Base-by-base conservation (phyloP, 2,113 vertebrate species). In the Brienomyrus brachyistius region DNA sequence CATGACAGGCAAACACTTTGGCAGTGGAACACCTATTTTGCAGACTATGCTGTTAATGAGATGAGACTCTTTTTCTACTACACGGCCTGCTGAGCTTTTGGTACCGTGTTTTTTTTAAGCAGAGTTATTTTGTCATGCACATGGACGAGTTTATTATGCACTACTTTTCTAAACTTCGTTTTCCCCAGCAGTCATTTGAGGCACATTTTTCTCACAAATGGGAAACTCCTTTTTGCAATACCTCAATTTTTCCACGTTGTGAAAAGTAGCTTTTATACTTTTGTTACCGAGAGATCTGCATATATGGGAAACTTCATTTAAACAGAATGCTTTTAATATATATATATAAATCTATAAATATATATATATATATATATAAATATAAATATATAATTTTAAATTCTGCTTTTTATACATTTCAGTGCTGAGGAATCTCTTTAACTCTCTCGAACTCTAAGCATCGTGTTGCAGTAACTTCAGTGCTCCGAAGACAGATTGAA, bases 91-190 rank as follows among this genome's bases (percentile, higher is more conserved):
- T 99, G 97, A 98, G 98, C 98, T 84, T 97, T 98, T 98, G 98
- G 96, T 99, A 99, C 97, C 98, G 98, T 99, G 98, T 98, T 99
- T 99, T 99, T 99, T 98, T 99, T 70, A 70, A 99, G 98, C 98
- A 97, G 97, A 97, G 98, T 99, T 99, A 99, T 98, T 99, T 99
- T 99, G 97, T 98, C 98, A 99, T 98, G 98, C 97, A 99, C 97
- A 98, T 99, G 98, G 98, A 98, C 97, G 98, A 97, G 98, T 98
- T 98, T 98, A 98, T 99, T 99, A 99, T 99, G 98, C 98, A 99
- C 98, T 99, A 99, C 98, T 99, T 99, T 99, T 99, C 97, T 99
- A 99, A 98, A 98, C 98, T 97, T 99, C 98, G 97, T 98, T 99
- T 99, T 99, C 87, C 56, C 98, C 98, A 98, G 98, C 98, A 98